Conservation (phyloP, 2,797 vertebrate genomes). For the Aselliscus stoliczkanus region DNA sequence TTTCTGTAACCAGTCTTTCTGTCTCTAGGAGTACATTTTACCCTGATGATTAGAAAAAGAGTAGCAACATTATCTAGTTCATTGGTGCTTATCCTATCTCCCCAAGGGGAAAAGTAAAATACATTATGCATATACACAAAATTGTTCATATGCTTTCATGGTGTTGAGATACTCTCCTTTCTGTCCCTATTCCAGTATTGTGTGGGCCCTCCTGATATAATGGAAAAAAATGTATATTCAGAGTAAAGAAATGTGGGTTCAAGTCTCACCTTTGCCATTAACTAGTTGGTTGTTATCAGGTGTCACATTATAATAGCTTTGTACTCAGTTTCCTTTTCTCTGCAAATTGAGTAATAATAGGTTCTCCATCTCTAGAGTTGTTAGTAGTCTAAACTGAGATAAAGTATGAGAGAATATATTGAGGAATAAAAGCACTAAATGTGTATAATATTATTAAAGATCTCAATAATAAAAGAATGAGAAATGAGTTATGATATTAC, state of each 20-base stretch:
- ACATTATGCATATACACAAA: slow-evolving; percentile 1
- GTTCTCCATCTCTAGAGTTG: neutral
- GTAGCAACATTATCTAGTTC: neutral
- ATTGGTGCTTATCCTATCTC: neutral
- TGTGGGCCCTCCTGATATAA: neutral
- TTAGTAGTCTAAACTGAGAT: slow-evolving; percentile 24
- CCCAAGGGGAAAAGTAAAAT: neutral
- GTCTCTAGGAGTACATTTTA: slow-evolving; percentile 8
- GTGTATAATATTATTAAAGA: neutral
- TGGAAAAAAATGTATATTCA: neutral
- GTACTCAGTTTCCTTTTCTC: neutral
- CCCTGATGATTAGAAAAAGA: slow-evolving; percentile 19
- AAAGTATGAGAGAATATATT: neutral
- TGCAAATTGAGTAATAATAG: neutral
- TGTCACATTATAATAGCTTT: neutral
- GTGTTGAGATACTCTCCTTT: neutral
- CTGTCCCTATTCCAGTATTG: neutral
- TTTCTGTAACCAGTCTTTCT: slow-evolving; percentile 36
- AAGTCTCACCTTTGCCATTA: neutral
- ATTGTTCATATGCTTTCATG: neutral
- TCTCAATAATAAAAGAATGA: slow-evolving; percentile 21
- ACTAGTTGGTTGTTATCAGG: neutral
- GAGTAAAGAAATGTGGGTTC: neutral
- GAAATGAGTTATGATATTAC: slow-evolving; percentile 50
- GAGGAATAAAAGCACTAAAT: neutral